phyloP scores from a whole-genome alignment of 92 coral and sea anemone genomes.

The Muricea muricata region DNA sequence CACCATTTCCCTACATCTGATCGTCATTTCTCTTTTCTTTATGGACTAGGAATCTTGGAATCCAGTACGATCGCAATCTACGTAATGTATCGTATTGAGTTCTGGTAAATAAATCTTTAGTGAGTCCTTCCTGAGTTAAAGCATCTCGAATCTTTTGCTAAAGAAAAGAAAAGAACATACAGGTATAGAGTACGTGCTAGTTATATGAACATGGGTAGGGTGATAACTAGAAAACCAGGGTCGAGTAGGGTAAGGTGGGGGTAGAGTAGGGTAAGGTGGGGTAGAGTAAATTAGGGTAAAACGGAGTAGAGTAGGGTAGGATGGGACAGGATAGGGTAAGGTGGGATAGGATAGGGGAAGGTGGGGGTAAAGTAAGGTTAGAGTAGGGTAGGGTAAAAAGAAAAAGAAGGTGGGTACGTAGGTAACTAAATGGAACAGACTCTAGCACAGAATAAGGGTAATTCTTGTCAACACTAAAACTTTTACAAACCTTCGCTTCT shows the following conservation, averaged over 20 bases:
- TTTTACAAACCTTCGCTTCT: conserved; percentile 80
- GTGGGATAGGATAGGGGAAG: too few species aligned
- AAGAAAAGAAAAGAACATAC: not conserved
- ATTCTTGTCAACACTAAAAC: not conserved
- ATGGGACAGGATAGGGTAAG: too few species aligned
- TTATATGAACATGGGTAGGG: not conserved
- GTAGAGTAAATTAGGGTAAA: too few species aligned
- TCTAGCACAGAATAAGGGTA: too few species aligned
- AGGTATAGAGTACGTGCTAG: not conserved
- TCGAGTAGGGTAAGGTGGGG: too few species aligned
- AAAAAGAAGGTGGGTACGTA: not conserved
- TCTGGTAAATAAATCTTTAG: conserved; percentile 92
- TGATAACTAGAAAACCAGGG: too few species aligned
- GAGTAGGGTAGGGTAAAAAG: not conserved
- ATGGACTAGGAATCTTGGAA: conserved; percentile 93
- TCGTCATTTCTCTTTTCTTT: conserved; percentile 82
- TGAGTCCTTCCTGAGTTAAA: conserved; percentile 75
- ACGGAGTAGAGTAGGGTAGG: too few species aligned
- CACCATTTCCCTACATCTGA: conserved; percentile 59
- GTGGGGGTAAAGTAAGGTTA: not conserved
- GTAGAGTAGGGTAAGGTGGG: too few species aligned
- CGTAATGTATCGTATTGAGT: conserved; percentile 93
- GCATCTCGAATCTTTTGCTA: conserved; percentile 94
- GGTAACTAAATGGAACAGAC: not conserved
- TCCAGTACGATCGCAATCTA: conserved; percentile 95